Base-by-base conservation (phyloP, 1,140 invertebrate species). In the Venustaconcha ellipsiformis region DNA sequence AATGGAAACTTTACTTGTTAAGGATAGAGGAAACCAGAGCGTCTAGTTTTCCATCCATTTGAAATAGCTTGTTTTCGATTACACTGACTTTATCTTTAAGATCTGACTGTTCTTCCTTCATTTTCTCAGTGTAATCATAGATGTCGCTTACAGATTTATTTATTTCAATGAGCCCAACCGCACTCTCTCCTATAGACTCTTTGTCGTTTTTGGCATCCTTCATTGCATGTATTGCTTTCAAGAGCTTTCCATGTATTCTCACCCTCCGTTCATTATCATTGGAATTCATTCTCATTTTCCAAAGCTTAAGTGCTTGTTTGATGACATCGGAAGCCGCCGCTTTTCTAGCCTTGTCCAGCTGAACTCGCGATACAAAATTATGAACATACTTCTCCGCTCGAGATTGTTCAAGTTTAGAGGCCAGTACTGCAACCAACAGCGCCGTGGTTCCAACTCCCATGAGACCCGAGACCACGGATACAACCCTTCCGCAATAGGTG, bases 381-480 rank as follows among this genome's bases (percentile, higher is more conserved):
- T 84, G 81, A 8, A 86, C 85, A 68, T 86, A 86, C 73, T 83
- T 83, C 74, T 86, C 85, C 37, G 83, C 78, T 60, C 85, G 73
- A 2, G 80, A 80, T 65, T 85, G 82, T 67, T 86, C 85, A n/a
- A 86, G 66, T 79, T 84, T 84, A 62, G 73, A 70, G 37, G 82
- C 84, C n/a, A 88, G 77, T 14, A 89, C 88, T 57, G 88, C 88
- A 2, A 89, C 88, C 18, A 88, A 78, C 14, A 88, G 76, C 14
- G 87, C 87, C 13, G 86, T 88, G 30, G 83, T 86, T 12, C 86
- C 86, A n/a, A 86, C 84, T 11, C 86, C 86, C 78, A 86, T 84
- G 37, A 88, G 78, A 15, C 86, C 86, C 12, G 86, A 86, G 17
- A 83, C 64, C 1, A 88, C 87, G 14, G 77, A 67, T 37, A 88